Percentiles rank a stretch among this genome's conserved stretches.
Evolutionary conservation across 2,113 vertebrate genomes (phyloP).

Genomic region (Dipodomys stephensi): DNA sequence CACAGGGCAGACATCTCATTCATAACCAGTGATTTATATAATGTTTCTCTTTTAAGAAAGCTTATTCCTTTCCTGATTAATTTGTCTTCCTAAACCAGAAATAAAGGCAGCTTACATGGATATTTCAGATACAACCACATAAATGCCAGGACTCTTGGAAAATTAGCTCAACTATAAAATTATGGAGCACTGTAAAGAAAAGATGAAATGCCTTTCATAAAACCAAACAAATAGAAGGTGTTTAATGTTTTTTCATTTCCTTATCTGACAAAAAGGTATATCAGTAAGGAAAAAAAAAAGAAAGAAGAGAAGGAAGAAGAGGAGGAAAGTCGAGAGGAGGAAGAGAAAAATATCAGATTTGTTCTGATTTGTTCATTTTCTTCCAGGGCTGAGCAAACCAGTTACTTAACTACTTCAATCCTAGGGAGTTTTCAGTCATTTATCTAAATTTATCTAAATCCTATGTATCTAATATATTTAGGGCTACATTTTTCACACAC

Average conservation of each 20-base stretch:
- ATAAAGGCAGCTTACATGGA: not conserved
- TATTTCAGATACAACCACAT: not conserved
- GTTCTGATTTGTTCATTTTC: too few relatives aligned
- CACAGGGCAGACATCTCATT: not conserved
- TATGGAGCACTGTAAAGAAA: not conserved
- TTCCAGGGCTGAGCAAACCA: too few relatives aligned
- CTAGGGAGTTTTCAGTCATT: not conserved
- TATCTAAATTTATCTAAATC: not conserved
- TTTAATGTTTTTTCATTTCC: slow-evolving; percentile 19
- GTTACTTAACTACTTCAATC: too few relatives aligned
- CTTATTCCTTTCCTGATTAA: not conserved
- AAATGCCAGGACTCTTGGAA: not conserved
- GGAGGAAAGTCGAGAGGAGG: not conserved
- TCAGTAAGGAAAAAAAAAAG: not conserved
- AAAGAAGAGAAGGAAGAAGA: not conserved
- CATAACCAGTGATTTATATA: not conserved
- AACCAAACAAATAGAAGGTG: not conserved
- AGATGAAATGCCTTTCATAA: not conserved
- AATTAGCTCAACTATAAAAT: slow-evolving; percentile 27
- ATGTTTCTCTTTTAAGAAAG: not conserved
- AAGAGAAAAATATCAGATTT: not conserved
- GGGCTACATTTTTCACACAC: slow-evolving; percentile 15
- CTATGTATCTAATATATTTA: not conserved
- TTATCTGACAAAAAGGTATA: not conserved
- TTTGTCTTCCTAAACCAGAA: slow-evolving; percentile 6